A percentile compares a stretch with the other conserved stretches of the same genome.
These are phyloP conservation scores for Eremophila alpestris DNA, from an alignment of 2,797 vertebrate species.

Conservation along the genomic window DNA sequence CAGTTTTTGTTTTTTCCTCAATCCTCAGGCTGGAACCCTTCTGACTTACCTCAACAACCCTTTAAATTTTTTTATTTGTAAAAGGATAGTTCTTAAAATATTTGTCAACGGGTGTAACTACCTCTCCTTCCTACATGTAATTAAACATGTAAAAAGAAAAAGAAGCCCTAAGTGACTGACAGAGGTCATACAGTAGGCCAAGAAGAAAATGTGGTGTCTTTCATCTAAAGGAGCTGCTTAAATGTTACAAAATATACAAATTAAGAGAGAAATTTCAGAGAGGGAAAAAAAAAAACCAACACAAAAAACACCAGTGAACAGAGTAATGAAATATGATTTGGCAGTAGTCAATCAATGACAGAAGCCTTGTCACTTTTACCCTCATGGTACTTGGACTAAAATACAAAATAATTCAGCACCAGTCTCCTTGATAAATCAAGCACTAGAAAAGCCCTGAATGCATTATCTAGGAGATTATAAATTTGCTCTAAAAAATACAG, in stretches of 20 bases:
- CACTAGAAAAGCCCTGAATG: constrained; percentile 63
- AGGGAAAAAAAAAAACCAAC: fast-evolving
- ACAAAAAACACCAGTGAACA: not conserved
- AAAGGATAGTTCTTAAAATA: not conserved
- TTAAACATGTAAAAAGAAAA: not conserved
- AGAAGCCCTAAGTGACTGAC: not conserved
- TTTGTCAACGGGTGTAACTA: not conserved
- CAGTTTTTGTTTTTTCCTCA: not conserved
- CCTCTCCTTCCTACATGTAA: not conserved
- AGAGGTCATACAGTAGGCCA: not conserved
- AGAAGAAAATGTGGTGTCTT: not conserved
- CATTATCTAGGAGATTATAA: constrained; percentile 65
- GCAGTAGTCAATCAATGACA: constrained; percentile 31
- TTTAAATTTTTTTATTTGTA: not conserved
- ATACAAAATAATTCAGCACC: constrained; percentile 37
- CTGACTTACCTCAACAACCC: not conserved
- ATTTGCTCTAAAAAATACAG: constrained; percentile 66
- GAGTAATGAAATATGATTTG: constrained; percentile 66
- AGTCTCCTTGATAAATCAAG: constrained; percentile 67
- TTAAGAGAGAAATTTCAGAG: not conserved
- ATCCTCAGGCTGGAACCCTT: not conserved
- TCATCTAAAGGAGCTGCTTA: not conserved
- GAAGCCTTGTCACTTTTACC: constrained; percentile 55
- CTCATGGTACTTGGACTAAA: constrained; percentile 61
- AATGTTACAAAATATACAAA: not conserved